These are phyloP conservation scores for Oligia latruncula DNA, from an alignment of 2,888 invertebrate species.

Conservation along the genomic window DNA sequence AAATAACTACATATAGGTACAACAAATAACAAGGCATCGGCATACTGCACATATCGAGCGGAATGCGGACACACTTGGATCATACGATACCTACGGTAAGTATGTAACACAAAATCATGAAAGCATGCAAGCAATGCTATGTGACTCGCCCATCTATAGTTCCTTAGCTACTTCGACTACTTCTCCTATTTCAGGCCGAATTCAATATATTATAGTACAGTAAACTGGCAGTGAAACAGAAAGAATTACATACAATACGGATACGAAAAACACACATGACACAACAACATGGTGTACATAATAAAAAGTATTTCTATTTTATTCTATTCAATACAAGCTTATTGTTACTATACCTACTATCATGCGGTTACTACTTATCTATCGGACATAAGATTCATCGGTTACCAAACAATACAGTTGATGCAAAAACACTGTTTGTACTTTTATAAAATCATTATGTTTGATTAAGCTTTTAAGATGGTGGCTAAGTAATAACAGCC, in stretches of 20 bases:
- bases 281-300: too few species aligned
- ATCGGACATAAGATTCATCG: neutral
- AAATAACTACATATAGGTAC: neutral
- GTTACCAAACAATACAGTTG: neutral
- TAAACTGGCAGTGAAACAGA: neutral
- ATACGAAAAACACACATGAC: too few species aligned
- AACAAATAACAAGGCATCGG: neutral
- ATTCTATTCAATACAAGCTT: neutral
- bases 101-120: neutral
- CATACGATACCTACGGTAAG: neutral
- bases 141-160: neutral
- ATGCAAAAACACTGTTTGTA: neutral
- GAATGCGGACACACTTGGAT: neutral
- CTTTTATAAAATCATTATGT: neutral
- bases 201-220: neutral
- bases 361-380: neutral
- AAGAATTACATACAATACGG: neutral
- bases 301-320: too few species aligned
- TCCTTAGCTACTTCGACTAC: neutral
- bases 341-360: neutral
- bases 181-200: neutral
- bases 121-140: conserved; percentile 12
- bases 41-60: neutral
- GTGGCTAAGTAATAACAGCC: too few species aligned
- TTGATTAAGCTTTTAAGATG: too few species aligned